A percentile compares a stretch with the other conserved stretches of the same genome.
These are phyloP conservation scores for Onychomys arenicola DNA, from an alignment of 2,797 vertebrate genomes.

Conservation along the genomic window DNA sequence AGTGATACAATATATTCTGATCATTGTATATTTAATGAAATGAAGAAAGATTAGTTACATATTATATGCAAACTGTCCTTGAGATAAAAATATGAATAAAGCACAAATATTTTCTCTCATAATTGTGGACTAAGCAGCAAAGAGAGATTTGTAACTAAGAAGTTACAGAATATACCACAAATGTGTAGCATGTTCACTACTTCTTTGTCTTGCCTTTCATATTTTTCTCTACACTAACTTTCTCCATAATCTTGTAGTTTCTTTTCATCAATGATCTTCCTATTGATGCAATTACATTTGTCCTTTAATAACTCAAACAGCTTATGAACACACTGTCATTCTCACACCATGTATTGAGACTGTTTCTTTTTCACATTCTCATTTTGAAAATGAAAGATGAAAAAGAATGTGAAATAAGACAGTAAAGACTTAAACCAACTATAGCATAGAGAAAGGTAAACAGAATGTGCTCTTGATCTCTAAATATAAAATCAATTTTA, in stretches of 20 bases:
- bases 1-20: not conserved
- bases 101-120: not conserved
- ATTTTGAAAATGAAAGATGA: not conserved
- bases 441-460: not conserved
- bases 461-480: not conserved
- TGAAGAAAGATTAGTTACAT: not conserved
- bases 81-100: not conserved
- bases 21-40: not conserved
- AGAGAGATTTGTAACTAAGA: not conserved
- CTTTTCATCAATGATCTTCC: not conserved
- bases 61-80: not conserved
- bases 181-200: not conserved
- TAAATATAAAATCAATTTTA: not conserved
- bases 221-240: not conserved
- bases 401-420: not conserved
- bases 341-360: not conserved
- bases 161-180: not conserved
- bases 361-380: not conserved
- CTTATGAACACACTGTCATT: not conserved
- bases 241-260: not conserved
- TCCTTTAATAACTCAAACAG: not conserved
- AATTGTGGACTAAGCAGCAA: not conserved
- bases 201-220: not conserved
- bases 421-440: not conserved
- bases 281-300: not conserved